Evolutionary conservation across 2,888 invertebrate genomes (phyloP).

Genomic region (Leptarthrus brevirostris): DNA sequence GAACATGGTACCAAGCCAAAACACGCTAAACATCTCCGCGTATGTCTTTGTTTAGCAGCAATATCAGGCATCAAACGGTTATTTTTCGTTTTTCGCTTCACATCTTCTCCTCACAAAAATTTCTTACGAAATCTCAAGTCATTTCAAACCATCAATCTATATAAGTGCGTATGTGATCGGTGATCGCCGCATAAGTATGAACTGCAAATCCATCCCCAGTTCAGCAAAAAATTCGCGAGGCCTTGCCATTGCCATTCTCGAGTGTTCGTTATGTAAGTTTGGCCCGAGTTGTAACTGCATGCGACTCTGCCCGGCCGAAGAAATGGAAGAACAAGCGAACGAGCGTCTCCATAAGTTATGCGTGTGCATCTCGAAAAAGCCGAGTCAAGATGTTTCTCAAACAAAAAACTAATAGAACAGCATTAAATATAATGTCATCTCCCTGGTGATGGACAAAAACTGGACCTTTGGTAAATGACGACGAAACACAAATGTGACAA

Average conservation of each 20-base stretch:
- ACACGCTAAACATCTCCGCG: constrained; percentile 38
- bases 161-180: constrained; percentile 48
- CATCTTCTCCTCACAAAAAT: constrained; percentile 43
- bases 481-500: constrained; percentile 58
- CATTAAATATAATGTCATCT: constrained; percentile 57
- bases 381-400: constrained; percentile 49
- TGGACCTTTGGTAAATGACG: constrained; percentile 57
- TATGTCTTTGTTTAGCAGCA: constrained; percentile 38
- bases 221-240: constrained; percentile 46
- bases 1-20: constrained; percentile 26
- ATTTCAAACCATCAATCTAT: constrained; percentile 50
- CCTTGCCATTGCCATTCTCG: constrained; percentile 49
- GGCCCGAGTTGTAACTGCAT: constrained; percentile 23
- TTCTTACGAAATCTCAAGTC: constrained; percentile 48
- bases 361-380: constrained; percentile 45
- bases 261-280: constrained; percentile 49
- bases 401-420: constrained; percentile 57
- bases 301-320: not conserved
- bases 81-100: constrained; percentile 44
- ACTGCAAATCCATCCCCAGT: constrained; percentile 46
- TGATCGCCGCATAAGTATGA: constrained; percentile 44
- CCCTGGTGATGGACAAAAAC: constrained; percentile 56
- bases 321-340: constrained; percentile 12
- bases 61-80: constrained; percentile 39
- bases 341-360: constrained; percentile 49